These are phyloP conservation scores for Alloscopus bannaensis DNA, from an alignment of 2,888 invertebrate genomes.

Conservation along the genomic window DNA sequence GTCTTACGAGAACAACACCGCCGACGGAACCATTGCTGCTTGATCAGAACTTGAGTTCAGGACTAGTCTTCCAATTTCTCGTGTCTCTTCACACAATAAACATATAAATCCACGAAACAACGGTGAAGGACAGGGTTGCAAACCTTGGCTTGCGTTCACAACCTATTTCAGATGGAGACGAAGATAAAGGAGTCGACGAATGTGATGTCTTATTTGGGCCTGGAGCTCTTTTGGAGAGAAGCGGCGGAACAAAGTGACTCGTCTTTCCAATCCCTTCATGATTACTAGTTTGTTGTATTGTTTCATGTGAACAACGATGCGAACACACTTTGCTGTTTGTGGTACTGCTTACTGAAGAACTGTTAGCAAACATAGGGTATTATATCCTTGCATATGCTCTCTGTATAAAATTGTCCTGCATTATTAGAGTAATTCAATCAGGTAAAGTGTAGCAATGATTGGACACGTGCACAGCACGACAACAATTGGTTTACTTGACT, in stretches of 20 bases:
- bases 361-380: not conserved
- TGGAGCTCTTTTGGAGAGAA: conserved; percentile 15
- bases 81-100: too few species aligned
- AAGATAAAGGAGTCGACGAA: not conserved
- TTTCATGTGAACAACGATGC: conserved; percentile 12
- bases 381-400: not conserved
- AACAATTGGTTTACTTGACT: too few species aligned
- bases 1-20: conserved; percentile 27
- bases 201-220: conserved; percentile 4
- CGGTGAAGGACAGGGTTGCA: too few species aligned
- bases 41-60: too few species aligned
- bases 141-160: too few species aligned
- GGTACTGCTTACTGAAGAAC: not conserved
- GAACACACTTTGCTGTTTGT: not conserved
- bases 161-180: not conserved
- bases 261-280: not conserved
- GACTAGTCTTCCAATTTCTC: too few species aligned
- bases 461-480: too few species aligned
- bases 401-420: not conserved
- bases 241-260: not conserved
- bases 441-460: not conserved
- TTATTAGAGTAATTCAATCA: not conserved
- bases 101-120: too few species aligned
- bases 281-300: conserved; percentile 12
- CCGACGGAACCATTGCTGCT: too few species aligned